These are phyloP conservation scores for Luidia sarsii DNA, from an alignment of 53 echinoderm and acorn worm genomes.

Conservation along the genomic window DNA sequence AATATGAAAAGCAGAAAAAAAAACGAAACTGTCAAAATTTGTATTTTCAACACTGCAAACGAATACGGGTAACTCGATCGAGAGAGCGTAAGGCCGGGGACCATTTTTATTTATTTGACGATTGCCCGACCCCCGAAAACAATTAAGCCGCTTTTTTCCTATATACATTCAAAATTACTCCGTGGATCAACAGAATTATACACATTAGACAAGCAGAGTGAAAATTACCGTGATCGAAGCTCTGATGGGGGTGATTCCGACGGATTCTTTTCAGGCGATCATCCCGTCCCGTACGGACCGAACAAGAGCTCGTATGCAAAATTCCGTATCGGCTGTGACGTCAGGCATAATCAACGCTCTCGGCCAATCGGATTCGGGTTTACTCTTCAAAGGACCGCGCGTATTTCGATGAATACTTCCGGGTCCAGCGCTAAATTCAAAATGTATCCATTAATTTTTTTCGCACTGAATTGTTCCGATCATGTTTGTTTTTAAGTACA, in stretches of 20 bases:
- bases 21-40: too few relatives aligned
- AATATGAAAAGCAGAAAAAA: too few relatives aligned
- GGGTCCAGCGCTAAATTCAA: constrained; percentile 61
- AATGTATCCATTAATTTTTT: too few relatives aligned
- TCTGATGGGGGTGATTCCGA: constrained; percentile 41
- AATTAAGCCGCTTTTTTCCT: constrained; percentile 17
- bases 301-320: background rate
- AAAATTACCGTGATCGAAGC: constrained; percentile 44
- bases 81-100: background rate
- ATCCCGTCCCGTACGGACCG: constrained; percentile 4
- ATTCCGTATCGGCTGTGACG: constrained; percentile 9
- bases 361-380: constrained; percentile 44
- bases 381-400: constrained; percentile 56
- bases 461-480: too few relatives aligned
- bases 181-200: background rate
- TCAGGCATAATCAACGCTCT: constrained; percentile 17
- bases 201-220: constrained; percentile 31
- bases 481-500: too few relatives aligned
- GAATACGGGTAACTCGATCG: too few relatives aligned
- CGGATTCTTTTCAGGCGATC: constrained; percentile 29
- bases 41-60: too few relatives aligned
- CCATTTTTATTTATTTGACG: background rate
- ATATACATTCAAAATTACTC: background rate
- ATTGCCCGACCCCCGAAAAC: background rate
- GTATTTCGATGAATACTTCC: constrained; percentile 42